These are phyloP conservation scores for Celastrina argiolus DNA, from an alignment of 2,888 invertebrate genomes.

Conservation along the genomic window DNA sequence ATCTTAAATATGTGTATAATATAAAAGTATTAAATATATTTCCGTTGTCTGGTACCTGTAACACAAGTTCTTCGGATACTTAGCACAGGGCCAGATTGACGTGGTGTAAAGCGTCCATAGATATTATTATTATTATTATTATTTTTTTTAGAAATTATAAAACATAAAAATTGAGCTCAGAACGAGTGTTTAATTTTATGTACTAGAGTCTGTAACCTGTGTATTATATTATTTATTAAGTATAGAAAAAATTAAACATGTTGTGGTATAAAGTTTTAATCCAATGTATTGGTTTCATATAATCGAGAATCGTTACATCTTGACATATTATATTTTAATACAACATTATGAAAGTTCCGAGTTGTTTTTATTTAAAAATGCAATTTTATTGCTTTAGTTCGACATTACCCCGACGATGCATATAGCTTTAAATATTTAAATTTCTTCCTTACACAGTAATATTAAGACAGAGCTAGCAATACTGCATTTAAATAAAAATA, in stretches of 20 bases:
- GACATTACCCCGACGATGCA: neutral
- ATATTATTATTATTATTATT: too few relatives aligned
- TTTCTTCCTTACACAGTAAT: neutral
- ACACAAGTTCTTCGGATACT: too few relatives aligned
- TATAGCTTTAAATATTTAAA: neutral
- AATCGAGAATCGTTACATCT: conserved; percentile 9
- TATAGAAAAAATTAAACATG: conserved; percentile 7
- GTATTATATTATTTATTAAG: neutral
- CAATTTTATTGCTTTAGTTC: conserved; percentile 6
- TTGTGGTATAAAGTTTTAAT: conserved; percentile 18
- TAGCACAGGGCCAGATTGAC: too few relatives aligned
- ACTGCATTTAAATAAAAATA: neutral
- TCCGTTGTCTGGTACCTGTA: too few relatives aligned
- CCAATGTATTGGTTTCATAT: conserved; percentile 17
- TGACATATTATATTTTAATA: conserved; percentile 21
- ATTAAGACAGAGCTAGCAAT: neutral
- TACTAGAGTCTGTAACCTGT: too few relatives aligned
- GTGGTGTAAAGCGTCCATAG: too few relatives aligned
- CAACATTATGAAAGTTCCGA: conserved; percentile 11
- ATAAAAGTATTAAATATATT: too few relatives aligned
- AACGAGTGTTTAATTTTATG: neutral
- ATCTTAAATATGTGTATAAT: too few relatives aligned
- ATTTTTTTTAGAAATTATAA: too few relatives aligned
- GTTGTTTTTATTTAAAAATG: conserved; percentile 3
- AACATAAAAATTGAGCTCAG: neutral